phyloP scores from a whole-genome alignment of 2,113 vertebrate species.

The Carassius auratus region DNA sequence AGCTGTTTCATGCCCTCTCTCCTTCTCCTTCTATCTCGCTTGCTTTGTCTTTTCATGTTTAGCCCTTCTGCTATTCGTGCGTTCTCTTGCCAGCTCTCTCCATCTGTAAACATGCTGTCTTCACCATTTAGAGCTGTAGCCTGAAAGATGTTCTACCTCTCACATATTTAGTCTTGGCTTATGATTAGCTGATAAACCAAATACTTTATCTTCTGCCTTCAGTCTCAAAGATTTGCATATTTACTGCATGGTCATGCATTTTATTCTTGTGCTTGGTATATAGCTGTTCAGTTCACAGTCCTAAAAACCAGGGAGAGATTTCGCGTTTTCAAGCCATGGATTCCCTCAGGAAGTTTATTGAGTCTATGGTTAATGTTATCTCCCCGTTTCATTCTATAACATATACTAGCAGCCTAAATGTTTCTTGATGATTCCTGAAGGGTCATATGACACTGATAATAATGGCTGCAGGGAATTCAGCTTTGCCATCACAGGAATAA shows the following conservation, averaged over 20 bases:
- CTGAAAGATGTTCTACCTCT: background rate
- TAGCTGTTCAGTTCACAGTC: constrained; percentile 9
- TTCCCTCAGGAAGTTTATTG: background rate
- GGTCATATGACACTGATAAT: background rate
- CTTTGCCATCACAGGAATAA: background rate
- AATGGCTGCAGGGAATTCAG: too few relatives aligned
- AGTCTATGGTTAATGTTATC: background rate
- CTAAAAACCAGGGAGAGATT: background rate
- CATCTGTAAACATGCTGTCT: constrained; percentile 14
- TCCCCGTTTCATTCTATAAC: background rate
- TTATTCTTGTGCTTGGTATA: background rate
- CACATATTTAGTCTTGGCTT: constrained; percentile 14
- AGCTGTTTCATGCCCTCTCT: constrained; percentile 55
- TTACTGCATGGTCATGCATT: background rate
- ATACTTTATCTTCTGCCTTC: constrained; percentile 15
- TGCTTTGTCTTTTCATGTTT: constrained; percentile 46
- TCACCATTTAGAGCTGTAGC: constrained; percentile 6
- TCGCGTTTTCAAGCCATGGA: background rate
- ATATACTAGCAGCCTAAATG: background rate
- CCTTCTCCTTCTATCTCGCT: constrained; percentile 42
- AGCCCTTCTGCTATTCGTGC: constrained; percentile 24
- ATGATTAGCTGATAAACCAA: background rate
- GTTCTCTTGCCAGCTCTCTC: constrained; percentile 7
- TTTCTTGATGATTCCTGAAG: background rate
- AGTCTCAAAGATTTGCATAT: constrained; percentile 20